Evolutionary conservation across 2,888 invertebrate genomes (phyloP).

Genomic region (Drosophila tripunctata): DNA sequence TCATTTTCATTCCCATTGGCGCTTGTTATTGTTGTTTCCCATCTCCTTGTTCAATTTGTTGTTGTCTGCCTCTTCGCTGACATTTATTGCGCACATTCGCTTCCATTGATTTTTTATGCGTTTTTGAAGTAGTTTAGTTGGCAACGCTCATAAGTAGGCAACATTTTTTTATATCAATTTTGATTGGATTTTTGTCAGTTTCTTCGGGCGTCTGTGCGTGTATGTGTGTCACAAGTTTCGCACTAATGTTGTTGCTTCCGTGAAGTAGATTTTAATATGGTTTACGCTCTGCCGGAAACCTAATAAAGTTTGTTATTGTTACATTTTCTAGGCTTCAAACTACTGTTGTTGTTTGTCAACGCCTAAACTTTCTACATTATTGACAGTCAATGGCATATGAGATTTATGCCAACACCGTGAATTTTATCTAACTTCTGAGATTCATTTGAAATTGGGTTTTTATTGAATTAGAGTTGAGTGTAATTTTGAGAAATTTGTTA

Average conservation of each 20-base stretch:
- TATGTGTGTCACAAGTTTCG: constrained; percentile 30
- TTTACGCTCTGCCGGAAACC: constrained; percentile 59
- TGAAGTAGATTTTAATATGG: constrained; percentile 62
- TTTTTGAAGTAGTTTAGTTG: constrained; percentile 74
- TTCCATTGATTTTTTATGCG: constrained; percentile 79
- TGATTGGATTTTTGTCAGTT: constrained; percentile 43
- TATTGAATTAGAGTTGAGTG: constrained; percentile 17
- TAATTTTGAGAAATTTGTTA: constrained; percentile 19
- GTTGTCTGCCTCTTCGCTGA: constrained; percentile 61
- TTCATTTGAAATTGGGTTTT: constrained; percentile 44
- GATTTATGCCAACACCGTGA: constrained; percentile 62
- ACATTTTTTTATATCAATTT: constrained; percentile 37
- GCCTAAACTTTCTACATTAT: constrained; percentile 52
- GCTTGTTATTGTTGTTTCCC: constrained; percentile 1
- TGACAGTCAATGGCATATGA: constrained; percentile 58
- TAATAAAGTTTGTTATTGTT: constrained; percentile 60
- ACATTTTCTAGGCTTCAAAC: constrained; percentile 1
- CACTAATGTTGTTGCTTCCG: constrained; percentile 36
- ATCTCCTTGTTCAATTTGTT: constrained; percentile 12
- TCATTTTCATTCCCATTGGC: constrained; percentile 31
- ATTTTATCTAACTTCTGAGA: constrained; percentile 58
- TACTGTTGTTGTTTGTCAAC: constrained; percentile 33
- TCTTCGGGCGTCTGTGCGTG: constrained; percentile 26
- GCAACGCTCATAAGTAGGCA: constrained; percentile 66
- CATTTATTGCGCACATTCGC: constrained; percentile 78